These are phyloP conservation scores for Drosophila fuyamai DNA, from an alignment of 1,140 invertebrate species.

Conservation along the genomic window DNA sequence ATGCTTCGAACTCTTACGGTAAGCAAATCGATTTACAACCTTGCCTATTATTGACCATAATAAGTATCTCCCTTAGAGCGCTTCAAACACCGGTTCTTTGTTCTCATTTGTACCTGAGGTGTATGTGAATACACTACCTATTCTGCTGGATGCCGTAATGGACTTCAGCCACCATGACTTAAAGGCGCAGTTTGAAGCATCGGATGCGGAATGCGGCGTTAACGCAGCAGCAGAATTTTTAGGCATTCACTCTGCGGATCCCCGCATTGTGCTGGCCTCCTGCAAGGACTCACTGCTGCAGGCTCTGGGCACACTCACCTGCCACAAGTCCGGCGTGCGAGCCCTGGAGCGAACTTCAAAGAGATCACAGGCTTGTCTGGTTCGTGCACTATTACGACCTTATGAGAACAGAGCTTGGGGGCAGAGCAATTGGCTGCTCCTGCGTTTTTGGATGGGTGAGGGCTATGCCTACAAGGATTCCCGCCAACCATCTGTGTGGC, in stretches of 20 bases:
- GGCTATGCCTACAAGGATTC: slow-evolving; percentile 92
- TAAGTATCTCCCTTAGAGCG: slow-evolving; percentile 26
- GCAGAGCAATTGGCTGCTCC: slow-evolving; percentile 93
- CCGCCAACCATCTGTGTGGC: slow-evolving; percentile 78
- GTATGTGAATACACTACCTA: slow-evolving; percentile 87
- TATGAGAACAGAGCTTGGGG: slow-evolving; percentile 94
- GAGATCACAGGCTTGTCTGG: slow-evolving; percentile 87
- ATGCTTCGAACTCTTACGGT: slow-evolving; percentile 86
- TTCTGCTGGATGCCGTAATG: slow-evolving; percentile 87
- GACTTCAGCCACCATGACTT: slow-evolving; percentile 86
- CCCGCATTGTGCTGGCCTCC: slow-evolving; percentile 90
- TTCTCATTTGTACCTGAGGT: slow-evolving; percentile 93
- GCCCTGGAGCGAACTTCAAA: slow-evolving; percentile 88
- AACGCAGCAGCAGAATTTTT: slow-evolving; percentile 90
- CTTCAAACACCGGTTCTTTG: slow-evolving; percentile 87
- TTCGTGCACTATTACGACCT: slow-evolving; percentile 89
- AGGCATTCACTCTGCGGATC: slow-evolving; percentile 90
- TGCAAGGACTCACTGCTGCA: slow-evolving; percentile 91
- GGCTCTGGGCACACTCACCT: slow-evolving; percentile 89
- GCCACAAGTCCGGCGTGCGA: slow-evolving; percentile 85
- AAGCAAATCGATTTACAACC: not conserved
- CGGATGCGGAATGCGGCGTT: slow-evolving; percentile 85
- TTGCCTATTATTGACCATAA: not conserved
- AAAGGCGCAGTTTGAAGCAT: slow-evolving; percentile 67
- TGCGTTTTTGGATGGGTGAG: slow-evolving; percentile 93